Evolutionary conservation across 2,888 invertebrate genomes (phyloP).

Genomic region (Venusia cambrica): DNA sequence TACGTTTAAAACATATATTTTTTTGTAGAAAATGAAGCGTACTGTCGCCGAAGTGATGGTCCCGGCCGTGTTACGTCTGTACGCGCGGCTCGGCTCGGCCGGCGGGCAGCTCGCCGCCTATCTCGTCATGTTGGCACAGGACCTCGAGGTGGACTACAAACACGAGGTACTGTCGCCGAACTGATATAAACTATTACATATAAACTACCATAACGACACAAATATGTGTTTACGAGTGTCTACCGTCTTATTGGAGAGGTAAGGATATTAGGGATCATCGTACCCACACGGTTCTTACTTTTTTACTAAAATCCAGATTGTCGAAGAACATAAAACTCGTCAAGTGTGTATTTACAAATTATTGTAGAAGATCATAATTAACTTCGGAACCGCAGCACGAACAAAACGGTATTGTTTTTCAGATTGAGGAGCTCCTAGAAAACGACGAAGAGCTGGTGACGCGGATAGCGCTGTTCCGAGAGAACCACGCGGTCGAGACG

Average conservation of each 20-base stretch:
- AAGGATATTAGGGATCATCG: no score
- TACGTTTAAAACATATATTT: no score
- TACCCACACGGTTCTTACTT: no score
- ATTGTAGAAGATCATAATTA: no score
- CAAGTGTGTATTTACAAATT: no score
- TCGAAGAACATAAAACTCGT: no score
- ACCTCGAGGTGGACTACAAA: constrained; percentile 71
- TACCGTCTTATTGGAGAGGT: no score
- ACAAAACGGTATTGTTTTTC: no score
- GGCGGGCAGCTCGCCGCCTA: constrained; percentile 66
- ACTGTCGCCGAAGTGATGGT: constrained; percentile 84
- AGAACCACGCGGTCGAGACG: constrained; percentile 53
- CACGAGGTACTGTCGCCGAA: constrained; percentile 61
- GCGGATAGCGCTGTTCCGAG: constrained; percentile 60
- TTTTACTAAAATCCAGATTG: no score
- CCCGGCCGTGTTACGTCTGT: constrained; percentile 83
- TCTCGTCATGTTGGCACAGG: constrained; percentile 71
- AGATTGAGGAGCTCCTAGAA: constrained; percentile 70
- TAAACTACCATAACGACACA: no score
- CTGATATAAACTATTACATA: background rate
- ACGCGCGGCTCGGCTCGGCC: constrained; percentile 74
- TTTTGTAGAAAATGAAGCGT: constrained; percentile 79
- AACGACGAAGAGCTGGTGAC: constrained; percentile 64
- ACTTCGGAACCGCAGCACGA: no score
- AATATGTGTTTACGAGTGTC: no score